phyloP scores from a whole-genome alignment of 2,797 vertebrate species.

The Menidia menidia region DNA sequence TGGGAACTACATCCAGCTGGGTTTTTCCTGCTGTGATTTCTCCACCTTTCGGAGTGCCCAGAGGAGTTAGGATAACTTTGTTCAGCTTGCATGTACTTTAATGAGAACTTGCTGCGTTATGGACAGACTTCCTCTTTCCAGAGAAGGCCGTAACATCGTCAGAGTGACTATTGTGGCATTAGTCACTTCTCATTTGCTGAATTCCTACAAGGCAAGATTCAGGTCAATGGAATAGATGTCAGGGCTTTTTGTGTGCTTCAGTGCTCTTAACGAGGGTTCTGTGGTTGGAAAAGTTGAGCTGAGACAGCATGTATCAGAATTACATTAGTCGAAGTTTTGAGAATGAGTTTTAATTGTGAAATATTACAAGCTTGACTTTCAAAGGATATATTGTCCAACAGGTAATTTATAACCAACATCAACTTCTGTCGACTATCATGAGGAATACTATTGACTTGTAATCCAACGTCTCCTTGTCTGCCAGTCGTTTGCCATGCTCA shows the following conservation, averaged over 20 bases:
- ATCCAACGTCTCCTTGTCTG: background rate
- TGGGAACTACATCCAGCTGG: constrained; percentile 41
- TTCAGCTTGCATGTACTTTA: constrained; percentile 12
- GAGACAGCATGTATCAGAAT: constrained; percentile 12
- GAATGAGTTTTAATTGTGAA: background rate
- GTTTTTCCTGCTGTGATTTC: constrained; percentile 61
- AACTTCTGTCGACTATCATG: constrained; percentile 12
- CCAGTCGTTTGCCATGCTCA: constrained; percentile 4
- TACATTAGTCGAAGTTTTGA: background rate
- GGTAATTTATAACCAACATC: background rate
- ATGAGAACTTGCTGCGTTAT: constrained; percentile 5
- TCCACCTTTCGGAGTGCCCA: constrained; percentile 64
- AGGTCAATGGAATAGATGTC: constrained; percentile 20
- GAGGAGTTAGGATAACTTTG: constrained; percentile 6
- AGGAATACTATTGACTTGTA: background rate
- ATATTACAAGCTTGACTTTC: background rate
- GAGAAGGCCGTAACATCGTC: constrained; percentile 33
- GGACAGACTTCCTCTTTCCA: constrained; percentile 70
- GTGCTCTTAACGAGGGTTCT: background rate
- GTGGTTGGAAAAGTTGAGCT: constrained; percentile 32
- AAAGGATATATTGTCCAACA: too few species aligned
- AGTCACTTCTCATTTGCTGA: constrained; percentile 64
- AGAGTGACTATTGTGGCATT: constrained; percentile 42
- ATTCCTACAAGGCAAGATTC: constrained; percentile 25
- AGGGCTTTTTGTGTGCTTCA: constrained; percentile 6